Conservation (phyloP, 2,888 invertebrate species). For the Coronaproctus castanopsis region DNA sequence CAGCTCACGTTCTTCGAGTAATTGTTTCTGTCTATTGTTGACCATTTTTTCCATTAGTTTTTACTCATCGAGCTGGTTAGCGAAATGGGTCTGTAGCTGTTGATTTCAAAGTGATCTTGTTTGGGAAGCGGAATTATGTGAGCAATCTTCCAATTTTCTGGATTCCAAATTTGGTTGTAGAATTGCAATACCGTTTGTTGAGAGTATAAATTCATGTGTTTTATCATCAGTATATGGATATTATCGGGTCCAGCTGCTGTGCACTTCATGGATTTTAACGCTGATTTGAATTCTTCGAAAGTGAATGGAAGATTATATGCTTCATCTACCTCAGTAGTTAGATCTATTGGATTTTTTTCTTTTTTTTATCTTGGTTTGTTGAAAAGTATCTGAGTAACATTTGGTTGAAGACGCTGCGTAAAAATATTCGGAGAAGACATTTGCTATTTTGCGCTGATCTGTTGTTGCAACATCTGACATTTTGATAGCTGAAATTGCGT, state of each 20-base stretch:
- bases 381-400: too few relatives aligned
- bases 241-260: background rate
- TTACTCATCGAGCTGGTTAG: background rate
- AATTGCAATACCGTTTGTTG: background rate
- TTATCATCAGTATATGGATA: background rate
- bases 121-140: background rate
- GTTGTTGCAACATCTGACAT: background rate
- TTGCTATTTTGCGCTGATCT: background rate
- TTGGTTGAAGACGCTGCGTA: background rate
- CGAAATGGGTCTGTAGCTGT: background rate
- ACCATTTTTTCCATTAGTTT: background rate
- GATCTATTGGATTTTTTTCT: background rate
- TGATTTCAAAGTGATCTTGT: background rate
- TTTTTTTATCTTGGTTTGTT: background rate
- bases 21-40: background rate
- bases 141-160: background rate
- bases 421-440: background rate
- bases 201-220: background rate
- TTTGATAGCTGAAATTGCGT: background rate
- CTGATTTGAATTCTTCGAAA: background rate
- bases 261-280: background rate
- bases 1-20: background rate
- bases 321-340: background rate
- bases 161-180: background rate
- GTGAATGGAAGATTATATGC: background rate